Evolutionary conservation across 2,113 vertebrate genomes (phyloP).

Genomic region (Serinus canaria): DNA sequence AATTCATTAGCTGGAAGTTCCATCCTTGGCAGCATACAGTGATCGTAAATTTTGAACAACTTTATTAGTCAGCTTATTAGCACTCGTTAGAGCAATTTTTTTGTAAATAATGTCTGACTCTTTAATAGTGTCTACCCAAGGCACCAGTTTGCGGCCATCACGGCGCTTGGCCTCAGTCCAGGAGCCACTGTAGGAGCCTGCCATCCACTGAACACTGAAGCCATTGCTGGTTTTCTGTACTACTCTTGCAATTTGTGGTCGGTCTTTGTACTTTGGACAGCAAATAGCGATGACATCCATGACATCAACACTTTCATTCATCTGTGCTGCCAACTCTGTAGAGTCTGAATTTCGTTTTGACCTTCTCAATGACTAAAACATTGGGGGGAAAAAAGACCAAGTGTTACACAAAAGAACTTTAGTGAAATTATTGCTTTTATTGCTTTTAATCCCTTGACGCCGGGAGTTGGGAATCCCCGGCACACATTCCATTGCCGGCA

Average conservation of each 20-base stretch:
- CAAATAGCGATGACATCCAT: conserved; percentile 98
- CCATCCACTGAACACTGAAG: conserved; percentile 99
- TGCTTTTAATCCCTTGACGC: conserved; percentile 87
- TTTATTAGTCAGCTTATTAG: conserved; percentile 95
- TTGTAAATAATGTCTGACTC: conserved; percentile 99
- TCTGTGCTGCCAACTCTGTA: conserved; percentile 88
- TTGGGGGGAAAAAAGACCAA: conserved; percentile 85
- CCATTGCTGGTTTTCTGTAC: conserved; percentile 93
- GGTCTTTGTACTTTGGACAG: conserved; percentile 99
- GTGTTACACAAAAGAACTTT: conserved; percentile 84
- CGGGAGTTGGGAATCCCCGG: conserved; percentile 80
- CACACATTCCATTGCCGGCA: conserved; percentile 80
- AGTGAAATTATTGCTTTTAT: conserved; percentile 86
- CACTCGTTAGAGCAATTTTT: conserved; percentile 99
- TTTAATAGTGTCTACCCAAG: conserved; percentile 99
- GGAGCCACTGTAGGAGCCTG: conserved; percentile 97
- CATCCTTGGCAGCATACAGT: conserved; percentile 98
- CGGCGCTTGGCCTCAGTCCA: conserved; percentile 99
- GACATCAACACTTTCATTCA: conserved; percentile 93
- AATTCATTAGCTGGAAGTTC: conserved; percentile 98
- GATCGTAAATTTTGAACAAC: conserved; percentile 91
- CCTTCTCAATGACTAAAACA: conserved; percentile 92
- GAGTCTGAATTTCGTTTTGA: conserved; percentile 92
- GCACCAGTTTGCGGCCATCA: conserved; percentile 98
- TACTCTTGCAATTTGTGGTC: conserved; percentile 97